These are phyloP conservation scores for Lophotriccus pileatus DNA, from an alignment of 2,797 vertebrate species.

Conservation along the genomic window DNA sequence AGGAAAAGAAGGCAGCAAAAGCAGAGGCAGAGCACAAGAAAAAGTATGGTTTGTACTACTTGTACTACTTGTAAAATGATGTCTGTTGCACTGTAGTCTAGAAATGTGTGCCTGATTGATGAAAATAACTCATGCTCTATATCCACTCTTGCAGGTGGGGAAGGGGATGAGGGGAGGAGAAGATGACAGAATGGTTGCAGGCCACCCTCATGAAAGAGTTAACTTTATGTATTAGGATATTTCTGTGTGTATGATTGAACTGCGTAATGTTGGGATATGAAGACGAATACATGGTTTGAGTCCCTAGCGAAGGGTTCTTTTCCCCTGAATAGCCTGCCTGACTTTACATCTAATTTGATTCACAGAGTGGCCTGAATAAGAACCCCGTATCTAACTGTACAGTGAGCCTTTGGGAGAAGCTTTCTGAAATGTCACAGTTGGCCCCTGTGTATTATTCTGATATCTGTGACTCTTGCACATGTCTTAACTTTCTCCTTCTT, in stretches of 20 bases:
- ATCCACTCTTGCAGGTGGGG: not conserved
- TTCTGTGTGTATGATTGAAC: not conserved
- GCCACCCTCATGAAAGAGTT: not conserved
- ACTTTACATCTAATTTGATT: not conserved
- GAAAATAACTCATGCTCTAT: not conserved
- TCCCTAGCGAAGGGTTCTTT: not conserved
- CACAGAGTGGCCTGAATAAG: not conserved
- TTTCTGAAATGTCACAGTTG: not conserved
- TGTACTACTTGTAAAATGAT: not conserved
- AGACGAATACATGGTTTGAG: not conserved
- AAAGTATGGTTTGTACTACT: conserved; percentile 75
- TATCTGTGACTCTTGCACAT: not conserved
- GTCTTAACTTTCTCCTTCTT: not conserved
- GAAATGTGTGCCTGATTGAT: not conserved
- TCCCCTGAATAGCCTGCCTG: not conserved
- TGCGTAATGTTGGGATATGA: not conserved
- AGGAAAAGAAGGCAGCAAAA: conserved; percentile 78
- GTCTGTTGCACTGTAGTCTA: not conserved
- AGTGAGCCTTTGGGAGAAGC: not conserved
- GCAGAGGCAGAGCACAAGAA: conserved; percentile 83
- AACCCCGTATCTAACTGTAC: not conserved
- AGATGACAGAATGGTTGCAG: not conserved
- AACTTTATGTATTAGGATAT: not conserved
- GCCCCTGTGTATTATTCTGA: not conserved
- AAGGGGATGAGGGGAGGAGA: not conserved